A percentile compares a stretch with the other conserved stretches of the same genome.
phyloP scores from a whole-genome alignment of 1,140 invertebrate genomes.

The Drosophila melanica region DNA sequence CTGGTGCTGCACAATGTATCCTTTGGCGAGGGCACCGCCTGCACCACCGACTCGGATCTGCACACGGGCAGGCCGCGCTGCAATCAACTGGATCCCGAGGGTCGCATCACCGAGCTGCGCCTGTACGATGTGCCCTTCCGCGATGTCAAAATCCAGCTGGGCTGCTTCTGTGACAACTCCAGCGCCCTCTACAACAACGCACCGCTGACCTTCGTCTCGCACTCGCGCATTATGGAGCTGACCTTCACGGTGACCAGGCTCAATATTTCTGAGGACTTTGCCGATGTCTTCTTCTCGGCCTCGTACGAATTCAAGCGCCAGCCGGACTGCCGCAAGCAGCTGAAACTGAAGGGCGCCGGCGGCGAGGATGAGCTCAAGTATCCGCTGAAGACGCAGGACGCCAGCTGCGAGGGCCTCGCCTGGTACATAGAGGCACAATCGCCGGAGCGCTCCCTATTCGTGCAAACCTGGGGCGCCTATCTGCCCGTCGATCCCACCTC shows the following conservation, averaged over 20 bases:
- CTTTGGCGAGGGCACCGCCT: constrained; percentile 87
- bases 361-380: constrained; percentile 87
- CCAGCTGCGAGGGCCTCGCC: constrained; percentile 89
- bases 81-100: constrained; percentile 85
- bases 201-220: constrained; percentile 87
- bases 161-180: constrained; percentile 89
- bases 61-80: constrained; percentile 87
- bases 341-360: constrained; percentile 87
- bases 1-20: constrained; percentile 89
- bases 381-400: constrained; percentile 86
- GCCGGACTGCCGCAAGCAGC: constrained; percentile 87
- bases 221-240: constrained; percentile 87
- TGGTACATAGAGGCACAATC: constrained; percentile 90
- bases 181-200: constrained; percentile 84
- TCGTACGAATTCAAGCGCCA: constrained; percentile 88
- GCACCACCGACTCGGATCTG: constrained; percentile 88
- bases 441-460: constrained; percentile 88
- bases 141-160: constrained; percentile 86
- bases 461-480: constrained; percentile 90
- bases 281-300: constrained; percentile 88
- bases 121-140: constrained; percentile 88
- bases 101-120: constrained; percentile 86
- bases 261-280: constrained; percentile 89
- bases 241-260: constrained; percentile 87
- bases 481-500: constrained; percentile 84